Base-by-base conservation (phyloP, 2,888 invertebrate genomes). In the Hyposoter didymator region DNA sequence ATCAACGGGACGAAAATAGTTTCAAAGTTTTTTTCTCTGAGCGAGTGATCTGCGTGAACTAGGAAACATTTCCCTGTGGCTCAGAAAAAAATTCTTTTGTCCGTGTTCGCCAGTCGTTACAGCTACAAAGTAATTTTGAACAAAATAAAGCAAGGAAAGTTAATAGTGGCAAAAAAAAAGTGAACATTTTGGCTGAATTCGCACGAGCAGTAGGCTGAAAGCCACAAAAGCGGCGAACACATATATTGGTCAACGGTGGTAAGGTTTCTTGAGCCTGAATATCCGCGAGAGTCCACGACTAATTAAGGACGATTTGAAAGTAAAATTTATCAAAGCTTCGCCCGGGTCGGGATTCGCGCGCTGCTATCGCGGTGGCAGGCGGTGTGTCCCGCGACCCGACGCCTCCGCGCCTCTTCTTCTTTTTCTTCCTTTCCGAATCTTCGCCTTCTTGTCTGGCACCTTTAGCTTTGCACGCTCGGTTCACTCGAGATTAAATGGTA, bases 271-370 rank as follows among this genome's bases (percentile, higher is more conserved):
- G 64, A 35, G 49, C 52, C 43, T 17, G 45, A 52, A 66, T 47
- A 22, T 47, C 47, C 14, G 52, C 14, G 64, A 81, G 67, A 70
- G 62, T 28, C 59, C 72, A 45, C 66, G 75, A 62, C 84, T 87
- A 87, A 87, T 87, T 81, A 79, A 75, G 82, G 78, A 84, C 75
- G 75, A 88, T 88, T 88, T 88, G 75, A 88, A 88, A 87, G 87
- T 88, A 78, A 88, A 88, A 88, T 88, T 87, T 80, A 88, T 87
- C 82, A 85, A 88, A 87, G 78, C 70, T 66, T 82, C 75, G 32
- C 70, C 70, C 32, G 70, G 70, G 39, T 55, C 64, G 82, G 75
- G 55, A 75, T 82, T 82, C 75, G 73, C 75, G 66, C 78, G 66
- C 70, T 70, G 66, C 70, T 70, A 70, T 64, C 72, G 47, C 59